These are phyloP conservation scores for Solenopsis fugax DNA, from an alignment of 1,140 invertebrate genomes.

Conservation along the genomic window DNA sequence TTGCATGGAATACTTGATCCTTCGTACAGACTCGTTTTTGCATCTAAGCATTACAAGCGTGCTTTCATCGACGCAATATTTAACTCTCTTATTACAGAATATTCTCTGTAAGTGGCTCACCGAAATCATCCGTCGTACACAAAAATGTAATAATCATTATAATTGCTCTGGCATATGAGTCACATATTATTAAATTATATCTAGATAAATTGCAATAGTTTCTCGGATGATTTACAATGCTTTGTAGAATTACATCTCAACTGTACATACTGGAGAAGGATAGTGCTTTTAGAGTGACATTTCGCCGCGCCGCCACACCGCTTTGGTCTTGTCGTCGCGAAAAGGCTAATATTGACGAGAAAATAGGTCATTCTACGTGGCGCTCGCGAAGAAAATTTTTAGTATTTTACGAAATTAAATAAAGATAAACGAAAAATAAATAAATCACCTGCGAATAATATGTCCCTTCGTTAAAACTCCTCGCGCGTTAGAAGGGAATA, in stretches of 20 bases:
- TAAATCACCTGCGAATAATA: slow-evolving; percentile 10
- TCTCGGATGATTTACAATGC: slow-evolving; percentile 3
- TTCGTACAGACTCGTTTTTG: background rate
- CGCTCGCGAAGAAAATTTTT: background rate
- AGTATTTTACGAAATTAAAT: slow-evolving; percentile 17
- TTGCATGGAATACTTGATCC: background rate
- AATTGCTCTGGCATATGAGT: no score
- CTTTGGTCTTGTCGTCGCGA: slow-evolving; percentile 7
- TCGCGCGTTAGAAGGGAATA: background rate
- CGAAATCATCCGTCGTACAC: background rate
- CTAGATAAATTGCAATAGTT: background rate
- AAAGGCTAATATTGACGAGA: slow-evolving; percentile 23
- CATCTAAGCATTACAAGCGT: background rate
- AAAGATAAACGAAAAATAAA: background rate
- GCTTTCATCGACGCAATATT: background rate
- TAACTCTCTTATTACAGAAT: background rate
- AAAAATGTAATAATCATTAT: background rate
- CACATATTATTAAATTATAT: background rate
- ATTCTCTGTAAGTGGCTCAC: background rate
- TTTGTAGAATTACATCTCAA: slow-evolving; percentile 18
- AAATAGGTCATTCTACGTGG: slow-evolving; percentile 11
- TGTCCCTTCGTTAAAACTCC: background rate
- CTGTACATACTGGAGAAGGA: background rate
- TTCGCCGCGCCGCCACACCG: background rate
- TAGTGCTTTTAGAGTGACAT: slow-evolving; percentile 24